Base-by-base conservation (phyloP, 2,888 invertebrate species). In the Emmelina monodactyla region DNA sequence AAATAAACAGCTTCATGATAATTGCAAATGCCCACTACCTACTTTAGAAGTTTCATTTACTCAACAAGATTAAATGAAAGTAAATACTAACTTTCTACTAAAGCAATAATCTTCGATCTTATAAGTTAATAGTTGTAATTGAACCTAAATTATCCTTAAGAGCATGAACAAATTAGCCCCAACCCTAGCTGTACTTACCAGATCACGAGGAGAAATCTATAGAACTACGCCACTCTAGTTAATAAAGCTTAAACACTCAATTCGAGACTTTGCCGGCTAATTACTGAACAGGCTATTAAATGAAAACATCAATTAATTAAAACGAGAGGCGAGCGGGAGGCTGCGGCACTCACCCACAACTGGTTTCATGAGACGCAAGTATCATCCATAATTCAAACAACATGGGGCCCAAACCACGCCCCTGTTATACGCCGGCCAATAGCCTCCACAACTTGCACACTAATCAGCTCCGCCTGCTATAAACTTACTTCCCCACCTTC, bases 351-450 rank as follows among this genome's bases (percentile, higher is more conserved):
- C 25, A 25, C 25, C 3, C 25, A 25, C 25, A 25, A 25, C 25
- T 25, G 25, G 25, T 25, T 25, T 25, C 25, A 25, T 3, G 58
- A 62, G 58, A 60, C 60, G 63, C 62, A 52, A 62, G 63, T 59
- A 61, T 75, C 75, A 76, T 78, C 76, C 76, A 78, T 79, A 75
- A 78, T 76, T 76, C 76, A 76, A 78, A 76, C 71, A 73, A 61
- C 76, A 76, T 76, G 76, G 75, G 73, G 55, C 63, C 75, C 69
- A 67, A 56, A 67, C 76, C 54, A 69, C 78, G 78, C 79, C 79
- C 78, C 72, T 69, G 72, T 50, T 59, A 59, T 57, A 69, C 65
- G 60, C 66, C 60, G 60, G 63, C 78, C 78, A 78, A 79, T 79
- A 63, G 72, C 62, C 62, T 65, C 62, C 48, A 53, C 55, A 66